phyloP scores from a whole-genome alignment of 2,113 vertebrate genomes.

The Cryptomyrus ogoouensis region DNA sequence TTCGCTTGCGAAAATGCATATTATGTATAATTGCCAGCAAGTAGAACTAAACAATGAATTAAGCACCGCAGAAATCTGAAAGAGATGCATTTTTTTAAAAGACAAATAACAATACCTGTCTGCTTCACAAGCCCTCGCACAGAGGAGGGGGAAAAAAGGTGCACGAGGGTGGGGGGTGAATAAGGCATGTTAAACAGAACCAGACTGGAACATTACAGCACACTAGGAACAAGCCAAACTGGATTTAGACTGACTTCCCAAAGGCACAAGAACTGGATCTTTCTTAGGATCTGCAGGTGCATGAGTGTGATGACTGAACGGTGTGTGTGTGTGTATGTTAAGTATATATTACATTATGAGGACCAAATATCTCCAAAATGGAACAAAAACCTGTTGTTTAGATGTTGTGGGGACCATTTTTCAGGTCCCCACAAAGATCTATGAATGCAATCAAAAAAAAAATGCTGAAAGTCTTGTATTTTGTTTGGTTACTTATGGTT shows the following conservation, averaged over 20 bases:
- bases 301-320: neutral
- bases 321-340: neutral
- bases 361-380: neutral
- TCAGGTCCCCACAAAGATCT: too few relatives aligned
- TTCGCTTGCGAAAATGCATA: neutral
- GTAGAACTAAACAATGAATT: constrained; percentile 2
- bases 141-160: neutral
- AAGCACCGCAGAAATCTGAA: neutral
- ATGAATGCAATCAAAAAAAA: too few relatives aligned
- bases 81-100: neutral
- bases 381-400: too few relatives aligned
- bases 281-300: neutral
- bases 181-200: neutral
- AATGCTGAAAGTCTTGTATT: neutral
- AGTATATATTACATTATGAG: neutral
- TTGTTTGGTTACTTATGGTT: neutral
- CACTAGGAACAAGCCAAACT: neutral
- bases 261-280: neutral
- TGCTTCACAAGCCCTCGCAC: neutral
- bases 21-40: neutral
- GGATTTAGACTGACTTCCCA: neutral
- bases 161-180: neutral
- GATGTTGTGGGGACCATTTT: too few relatives aligned
- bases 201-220: neutral
- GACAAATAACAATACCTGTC: neutral